These are phyloP conservation scores for Acheta domesticus DNA, from an alignment of 2,888 invertebrate species.

Conservation along the genomic window DNA sequence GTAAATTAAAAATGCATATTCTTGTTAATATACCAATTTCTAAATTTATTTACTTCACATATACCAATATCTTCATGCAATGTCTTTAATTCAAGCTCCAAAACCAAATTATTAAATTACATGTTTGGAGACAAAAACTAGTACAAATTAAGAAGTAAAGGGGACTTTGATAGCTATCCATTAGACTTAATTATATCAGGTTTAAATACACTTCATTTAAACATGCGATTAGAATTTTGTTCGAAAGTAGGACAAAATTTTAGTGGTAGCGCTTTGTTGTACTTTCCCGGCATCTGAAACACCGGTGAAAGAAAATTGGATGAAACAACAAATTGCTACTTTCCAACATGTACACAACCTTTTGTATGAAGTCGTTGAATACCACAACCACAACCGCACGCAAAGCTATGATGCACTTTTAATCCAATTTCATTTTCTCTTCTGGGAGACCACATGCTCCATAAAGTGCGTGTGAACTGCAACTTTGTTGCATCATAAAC, in stretches of 20 bases:
- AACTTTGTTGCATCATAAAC: constrained; percentile 54
- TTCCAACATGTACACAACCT: constrained; percentile 52
- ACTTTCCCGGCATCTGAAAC: too few species aligned
- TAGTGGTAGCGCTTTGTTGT: too few species aligned
- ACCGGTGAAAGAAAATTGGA: too few species aligned
- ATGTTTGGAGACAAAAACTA: background rate
- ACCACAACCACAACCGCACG: constrained; percentile 68
- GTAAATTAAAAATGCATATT: constrained; percentile 30
- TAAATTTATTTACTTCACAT: too few species aligned
- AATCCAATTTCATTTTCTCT: constrained; percentile 39
- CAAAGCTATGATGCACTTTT: constrained; percentile 55
- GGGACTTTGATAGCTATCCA: too few species aligned
- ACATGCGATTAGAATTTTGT: too few species aligned
- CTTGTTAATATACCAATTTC: constrained; percentile 26
- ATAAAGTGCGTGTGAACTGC: constrained; percentile 66
- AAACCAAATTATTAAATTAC: background rate
- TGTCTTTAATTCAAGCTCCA: background rate
- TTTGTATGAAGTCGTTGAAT: constrained; percentile 64
- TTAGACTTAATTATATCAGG: background rate
- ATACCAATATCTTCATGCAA: background rate
- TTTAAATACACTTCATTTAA: too few species aligned
- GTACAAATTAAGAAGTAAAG: too few species aligned
- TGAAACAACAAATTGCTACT: too few species aligned
- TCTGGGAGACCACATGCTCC: constrained; percentile 63
- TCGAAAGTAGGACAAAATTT: too few species aligned